phyloP scores from a whole-genome alignment of 2,888 invertebrate species.

The Erebia ligea region DNA sequence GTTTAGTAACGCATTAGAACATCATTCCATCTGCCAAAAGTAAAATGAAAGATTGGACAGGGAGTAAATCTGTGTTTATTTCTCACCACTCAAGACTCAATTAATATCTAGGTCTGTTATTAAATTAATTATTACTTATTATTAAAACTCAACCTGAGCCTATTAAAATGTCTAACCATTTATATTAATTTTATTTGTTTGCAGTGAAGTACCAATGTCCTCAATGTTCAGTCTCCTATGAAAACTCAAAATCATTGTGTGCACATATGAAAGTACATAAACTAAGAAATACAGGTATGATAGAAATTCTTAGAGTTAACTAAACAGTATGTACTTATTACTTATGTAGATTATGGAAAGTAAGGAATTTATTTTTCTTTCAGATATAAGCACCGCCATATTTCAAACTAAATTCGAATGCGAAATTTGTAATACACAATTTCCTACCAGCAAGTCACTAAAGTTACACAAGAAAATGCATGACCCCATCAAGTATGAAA shows the following conservation, averaged over 20 bases:
- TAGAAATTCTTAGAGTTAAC: neutral
- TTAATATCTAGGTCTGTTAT: too few relatives aligned
- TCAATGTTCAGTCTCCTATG: slow-evolving; percentile 76
- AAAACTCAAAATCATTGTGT: slow-evolving; percentile 81
- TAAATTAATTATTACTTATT: too few relatives aligned
- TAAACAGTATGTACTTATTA: too few relatives aligned
- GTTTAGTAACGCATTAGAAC: too few relatives aligned
- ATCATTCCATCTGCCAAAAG: too few relatives aligned
- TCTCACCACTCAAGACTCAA: too few relatives aligned
- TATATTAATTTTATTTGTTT: slow-evolving; percentile 42
- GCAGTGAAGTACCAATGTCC: slow-evolving; percentile 74
- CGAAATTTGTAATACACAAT: slow-evolving; percentile 86
- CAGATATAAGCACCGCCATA: slow-evolving; percentile 39
- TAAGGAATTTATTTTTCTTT: slow-evolving; percentile 32
- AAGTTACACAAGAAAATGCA: slow-evolving; percentile 90
- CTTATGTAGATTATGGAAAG: too few relatives aligned
- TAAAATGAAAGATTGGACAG: too few relatives aligned
- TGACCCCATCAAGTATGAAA: slow-evolving; percentile 84
- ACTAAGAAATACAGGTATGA: slow-evolving; percentile 51
- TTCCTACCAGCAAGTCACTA: slow-evolving; percentile 86
- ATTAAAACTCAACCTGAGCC: too few relatives aligned
- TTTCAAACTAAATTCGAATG: slow-evolving; percentile 73
- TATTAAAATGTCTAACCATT: too few relatives aligned
- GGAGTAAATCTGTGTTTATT: too few relatives aligned
- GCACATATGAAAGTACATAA: slow-evolving; percentile 85